Evolutionary conservation across 2,888 invertebrate genomes (phyloP), one percentile per base, ranked within the genome.

Genomic region (Spisula solida): DNA sequence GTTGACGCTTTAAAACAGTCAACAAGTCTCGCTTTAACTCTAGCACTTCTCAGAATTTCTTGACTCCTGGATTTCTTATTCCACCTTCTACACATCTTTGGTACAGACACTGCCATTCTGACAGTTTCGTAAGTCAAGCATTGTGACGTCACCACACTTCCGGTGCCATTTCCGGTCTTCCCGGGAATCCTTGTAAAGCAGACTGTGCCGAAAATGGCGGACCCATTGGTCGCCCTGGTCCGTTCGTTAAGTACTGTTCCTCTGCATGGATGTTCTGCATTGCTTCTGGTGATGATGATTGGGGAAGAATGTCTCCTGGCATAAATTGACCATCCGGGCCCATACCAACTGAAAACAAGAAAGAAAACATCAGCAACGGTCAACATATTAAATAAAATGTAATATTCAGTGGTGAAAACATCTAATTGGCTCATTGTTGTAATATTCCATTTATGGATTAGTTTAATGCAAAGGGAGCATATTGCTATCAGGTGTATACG

Each of bases 81-180:
- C 75, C 75, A 75, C 18, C 14, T 18, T 16, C 34, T 5, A 75
- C 75, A 34, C 16, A 31, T 75, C 29, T 75, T 75, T 25, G 25
- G 75, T 34, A 75, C 0, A 34, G 1, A 31, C 31, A 6, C 34
- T 75, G 75, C 31, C 34, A 34, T 34, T 75, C 14, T 31, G 75
- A 75, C 75, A 31, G 25, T 75, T 75, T 34, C 25, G 25, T 14
- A 75, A 31, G 31, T 60, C 60, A 8, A 60, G 25, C 31, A 31
- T 25, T 81, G 29, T 41, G 56, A 34, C 79, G 41, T 87, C 82
- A 94, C 93, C 94, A 94, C 8, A 93, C 93, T 80, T 94, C 94
- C 88, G 93, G 93, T 82, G 94, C 91, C 93, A 94, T 93, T 92
- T 94, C 94, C 90, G 91, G 93, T 83, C 91, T 82, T 14, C 80